phyloP scores from a whole-genome alignment of 2,113 vertebrate genomes.

The Strix uralensis region DNA sequence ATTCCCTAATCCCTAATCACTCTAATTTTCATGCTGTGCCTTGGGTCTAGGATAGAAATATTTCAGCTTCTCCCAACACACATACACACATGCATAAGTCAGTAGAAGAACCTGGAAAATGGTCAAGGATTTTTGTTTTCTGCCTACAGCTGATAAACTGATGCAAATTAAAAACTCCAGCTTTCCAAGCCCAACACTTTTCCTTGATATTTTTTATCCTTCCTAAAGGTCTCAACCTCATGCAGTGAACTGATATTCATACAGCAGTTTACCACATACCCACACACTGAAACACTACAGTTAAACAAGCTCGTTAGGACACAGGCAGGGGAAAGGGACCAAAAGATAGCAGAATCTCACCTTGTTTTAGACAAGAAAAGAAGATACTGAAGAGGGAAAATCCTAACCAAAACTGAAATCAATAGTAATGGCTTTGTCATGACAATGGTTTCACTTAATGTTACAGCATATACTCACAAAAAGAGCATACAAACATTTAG shows the following conservation, averaged over 20 bases:
- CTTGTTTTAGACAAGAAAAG: neutral
- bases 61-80: neutral
- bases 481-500: neutral
- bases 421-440: neutral
- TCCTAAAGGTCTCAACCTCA: neutral
- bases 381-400: neutral
- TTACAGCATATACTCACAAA: neutral
- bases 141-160: neutral
- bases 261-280: neutral
- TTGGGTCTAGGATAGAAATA: neutral
- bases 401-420: neutral
- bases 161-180: neutral
- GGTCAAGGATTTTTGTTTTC: neutral
- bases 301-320: neutral
- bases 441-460: neutral
- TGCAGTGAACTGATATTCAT: neutral
- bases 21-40: neutral
- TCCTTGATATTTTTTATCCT: neutral
- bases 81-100: neutral
- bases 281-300: neutral
- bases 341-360: neutral
- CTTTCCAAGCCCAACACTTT: neutral
- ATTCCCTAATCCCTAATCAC: neutral
- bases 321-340: neutral
- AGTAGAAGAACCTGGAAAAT: neutral